Conservation (phyloP, 2,113 vertebrate species). For the Kryptolebias marmoratus region DNA sequence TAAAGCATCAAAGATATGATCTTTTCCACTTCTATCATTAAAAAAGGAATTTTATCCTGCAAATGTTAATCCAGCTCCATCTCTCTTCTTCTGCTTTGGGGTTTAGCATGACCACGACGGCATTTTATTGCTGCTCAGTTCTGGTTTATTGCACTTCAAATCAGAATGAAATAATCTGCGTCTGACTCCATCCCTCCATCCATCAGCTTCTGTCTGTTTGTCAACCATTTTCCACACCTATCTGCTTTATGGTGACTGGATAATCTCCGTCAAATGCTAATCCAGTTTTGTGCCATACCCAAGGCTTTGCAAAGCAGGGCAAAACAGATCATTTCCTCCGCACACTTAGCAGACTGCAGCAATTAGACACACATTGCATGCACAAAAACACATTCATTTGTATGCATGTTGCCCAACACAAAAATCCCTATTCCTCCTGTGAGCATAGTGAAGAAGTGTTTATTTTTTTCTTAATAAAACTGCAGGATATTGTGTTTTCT, state of each 20-base stretch:
- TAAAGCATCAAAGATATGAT: slow-evolving; percentile 12
- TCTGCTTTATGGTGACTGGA: slow-evolving; percentile 17
- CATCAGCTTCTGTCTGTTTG: not conserved
- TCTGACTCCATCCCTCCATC: slow-evolving; percentile 13
- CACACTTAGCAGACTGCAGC: slow-evolving; percentile 16
- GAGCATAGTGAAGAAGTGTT: slow-evolving; percentile 10
- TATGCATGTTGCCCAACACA: slow-evolving; percentile 13
- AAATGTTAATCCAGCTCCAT: slow-evolving; percentile 21
- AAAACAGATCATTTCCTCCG: slow-evolving; percentile 28
- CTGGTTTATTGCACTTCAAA: slow-evolving; percentile 36
- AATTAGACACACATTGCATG: slow-evolving; percentile 28
- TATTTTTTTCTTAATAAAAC: slow-evolving; percentile 30
- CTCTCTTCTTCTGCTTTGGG: slow-evolving; percentile 7
- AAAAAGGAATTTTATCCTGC: slow-evolving; percentile 21
- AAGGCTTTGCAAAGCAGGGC: slow-evolving; percentile 28
- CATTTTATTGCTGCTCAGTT: slow-evolving; percentile 32
- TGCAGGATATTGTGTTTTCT: slow-evolving; percentile 11
- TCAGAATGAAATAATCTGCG: slow-evolving; percentile 32
- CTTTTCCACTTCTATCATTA: slow-evolving; percentile 14
- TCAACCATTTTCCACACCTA: slow-evolving; percentile 17
- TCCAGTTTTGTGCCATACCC: slow-evolving; percentile 26
- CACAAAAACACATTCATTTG: slow-evolving; percentile 2
- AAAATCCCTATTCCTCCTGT: slow-evolving; percentile 6
- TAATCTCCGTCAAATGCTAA: slow-evolving; percentile 45
- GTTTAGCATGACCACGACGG: slow-evolving; percentile 9